Base-by-base conservation (phyloP, 2,888 invertebrate genomes). In the Agrypnus murinus region DNA sequence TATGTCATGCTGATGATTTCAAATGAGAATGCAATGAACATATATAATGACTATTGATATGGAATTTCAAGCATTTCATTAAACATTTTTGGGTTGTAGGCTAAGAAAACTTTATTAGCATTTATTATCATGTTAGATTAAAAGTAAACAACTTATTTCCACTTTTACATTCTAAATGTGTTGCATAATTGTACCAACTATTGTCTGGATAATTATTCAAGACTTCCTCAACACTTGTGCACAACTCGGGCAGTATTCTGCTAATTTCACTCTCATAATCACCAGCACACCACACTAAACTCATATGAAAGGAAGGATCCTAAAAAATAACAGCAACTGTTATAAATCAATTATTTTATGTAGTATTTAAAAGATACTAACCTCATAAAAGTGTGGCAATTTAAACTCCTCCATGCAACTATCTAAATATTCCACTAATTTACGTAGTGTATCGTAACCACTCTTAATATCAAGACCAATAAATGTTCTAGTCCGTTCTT, bases 271-370 rank as follows among this genome's bases (percentile, higher is more conserved):
- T 79, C 77, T 88, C 87, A 75, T 89, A 86, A 84, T 95, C 90
- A 0, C 94, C 95, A 63, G 91, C 86, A 71, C 91, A 89, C 95
- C 96, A 97, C 9, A 92, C 87, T 75, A 96, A 87, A 82, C 96
- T 96, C 79, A 94, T 89, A 81, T 97, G 97, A 86, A 93, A 95
- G 1, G 93, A 93, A 15, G 94, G 92, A 81, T 93, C 88, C 95
- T 95, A 84, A 77, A 89, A n/a, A n/a, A n/a, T n/a, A n/a, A 88
- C 9, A 58, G 7, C n/a, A 12, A 38, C 7, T 38, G 14, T 38
- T n/a, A 38, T 38, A 38, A 38, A 38, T 8, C 38, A 12, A 5
- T 25, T 25, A 25, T 25, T 25, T 25, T 25, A n/a, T 25, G 25
- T 25, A 25, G 10, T 50, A 34, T 31, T n/a, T 65, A 19, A 45